A percentile compares a stretch with the other conserved stretches of the same genome.
phyloP scores from a whole-genome alignment of 92 coral and sea anemone species.

The Phymanthus crucifer region DNA sequence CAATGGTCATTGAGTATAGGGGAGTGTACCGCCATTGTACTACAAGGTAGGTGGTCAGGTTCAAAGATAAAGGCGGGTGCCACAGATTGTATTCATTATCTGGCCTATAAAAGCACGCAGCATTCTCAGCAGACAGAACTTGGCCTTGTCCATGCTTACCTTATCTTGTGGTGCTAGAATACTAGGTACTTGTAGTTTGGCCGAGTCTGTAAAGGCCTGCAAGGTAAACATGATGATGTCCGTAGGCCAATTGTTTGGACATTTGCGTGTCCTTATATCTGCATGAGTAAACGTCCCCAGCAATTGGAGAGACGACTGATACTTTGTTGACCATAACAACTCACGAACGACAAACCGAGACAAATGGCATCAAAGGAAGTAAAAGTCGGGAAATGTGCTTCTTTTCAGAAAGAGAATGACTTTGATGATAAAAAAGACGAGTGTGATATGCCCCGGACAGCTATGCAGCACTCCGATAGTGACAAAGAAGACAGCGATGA shows the following conservation, averaged over 20 bases:
- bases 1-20: conserved; percentile 36
- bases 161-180: background rate
- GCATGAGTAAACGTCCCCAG: background rate
- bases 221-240: conserved; percentile 7
- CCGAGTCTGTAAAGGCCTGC: background rate
- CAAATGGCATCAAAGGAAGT: background rate
- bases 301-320: background rate
- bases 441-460: background rate
- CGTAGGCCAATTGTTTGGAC: conserved; percentile 45
- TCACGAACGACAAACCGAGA: too few species aligned
- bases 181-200: background rate
- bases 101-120: conserved; percentile 78
- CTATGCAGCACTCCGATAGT: background rate
- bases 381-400: background rate
- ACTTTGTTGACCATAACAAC: background rate
- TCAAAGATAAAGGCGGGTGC: conserved; percentile 68
- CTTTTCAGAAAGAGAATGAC: background rate
- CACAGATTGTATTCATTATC: conserved; percentile 80
- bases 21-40: conserved; percentile 51
- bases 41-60: conserved; percentile 60
- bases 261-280: conserved; percentile 37
- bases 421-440: background rate
- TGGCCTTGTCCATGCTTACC: background rate
- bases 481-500: conserved; percentile 17
- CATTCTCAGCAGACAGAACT: conserved; percentile 56